Evolutionary conservation across 2,797 vertebrate genomes (phyloP).

Genomic region (Chelonia mydas): DNA sequence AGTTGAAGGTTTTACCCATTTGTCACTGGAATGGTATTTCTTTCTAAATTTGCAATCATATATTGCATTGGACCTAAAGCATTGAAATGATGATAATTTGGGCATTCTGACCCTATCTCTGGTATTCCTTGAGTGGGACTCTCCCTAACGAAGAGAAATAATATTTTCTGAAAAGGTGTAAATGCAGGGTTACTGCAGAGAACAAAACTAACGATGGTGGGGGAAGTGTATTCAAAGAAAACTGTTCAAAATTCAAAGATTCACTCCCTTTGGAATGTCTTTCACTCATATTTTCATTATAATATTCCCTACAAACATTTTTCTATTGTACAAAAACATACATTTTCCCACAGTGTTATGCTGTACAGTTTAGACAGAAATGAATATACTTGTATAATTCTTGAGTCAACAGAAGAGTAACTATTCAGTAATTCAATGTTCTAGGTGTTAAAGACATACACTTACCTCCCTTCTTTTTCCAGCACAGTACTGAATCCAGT

Average conservation of each 20-base stretch:
- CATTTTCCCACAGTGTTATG: background rate
- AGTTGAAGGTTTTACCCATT: background rate
- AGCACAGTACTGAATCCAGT: slow-evolving; percentile 96
- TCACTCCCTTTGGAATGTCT: background rate
- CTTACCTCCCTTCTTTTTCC: slow-evolving; percentile 88
- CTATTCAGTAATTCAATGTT: background rate
- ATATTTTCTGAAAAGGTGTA: background rate
- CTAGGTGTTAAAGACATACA: background rate
- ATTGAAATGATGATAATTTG: background rate
- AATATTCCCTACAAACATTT: background rate
- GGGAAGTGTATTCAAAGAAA: background rate
- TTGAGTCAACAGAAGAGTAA: background rate
- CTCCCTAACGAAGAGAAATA: background rate
- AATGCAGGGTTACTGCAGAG: background rate
- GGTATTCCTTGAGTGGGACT: background rate
- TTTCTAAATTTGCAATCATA: background rate
- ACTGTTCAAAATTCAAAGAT: background rate
- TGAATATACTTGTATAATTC: background rate
- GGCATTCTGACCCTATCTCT: background rate
- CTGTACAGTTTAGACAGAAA: background rate
- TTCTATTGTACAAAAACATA: background rate
- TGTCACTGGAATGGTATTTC: background rate
- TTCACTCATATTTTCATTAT: background rate
- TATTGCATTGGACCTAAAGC: background rate
- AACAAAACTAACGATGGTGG: fast-evolving